A percentile compares a stretch with the other conserved stretches of the same genome.
Conservation (phyloP, 2,888 invertebrate genomes). For the Leucania comma region DNA sequence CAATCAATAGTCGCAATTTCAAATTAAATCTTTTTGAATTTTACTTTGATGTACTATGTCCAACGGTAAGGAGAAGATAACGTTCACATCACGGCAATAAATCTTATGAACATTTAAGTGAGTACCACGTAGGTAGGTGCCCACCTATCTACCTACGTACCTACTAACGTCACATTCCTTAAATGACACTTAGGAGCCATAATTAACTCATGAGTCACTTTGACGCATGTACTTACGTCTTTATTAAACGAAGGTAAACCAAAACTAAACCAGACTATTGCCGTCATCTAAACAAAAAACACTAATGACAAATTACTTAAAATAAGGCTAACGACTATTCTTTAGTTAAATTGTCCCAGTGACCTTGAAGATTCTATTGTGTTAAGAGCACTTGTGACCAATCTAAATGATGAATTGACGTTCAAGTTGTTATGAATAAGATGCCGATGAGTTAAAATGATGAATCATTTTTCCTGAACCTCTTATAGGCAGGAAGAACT, state of each 20-base stretch:
- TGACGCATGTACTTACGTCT: slow-evolving; percentile 28
- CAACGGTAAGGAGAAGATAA: background rate
- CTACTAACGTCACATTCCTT: slow-evolving; percentile 24
- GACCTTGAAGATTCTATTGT: slow-evolving; percentile 10
- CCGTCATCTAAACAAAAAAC: slow-evolving; percentile 12
- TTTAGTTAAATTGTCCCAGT: slow-evolving; percentile 10
- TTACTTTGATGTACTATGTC: background rate
- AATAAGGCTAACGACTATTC: background rate
- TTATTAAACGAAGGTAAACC: slow-evolving; percentile 19
- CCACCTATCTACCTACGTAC: background rate
- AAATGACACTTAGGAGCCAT: slow-evolving; percentile 20
- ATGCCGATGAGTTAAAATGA: background rate
- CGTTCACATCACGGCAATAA: background rate
- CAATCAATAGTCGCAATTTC: background rate
- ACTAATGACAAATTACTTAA: background rate
- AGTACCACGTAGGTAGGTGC: background rate
- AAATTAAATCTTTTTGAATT: background rate
- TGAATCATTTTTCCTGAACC: slow-evolving; percentile 37
- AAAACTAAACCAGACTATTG: background rate
- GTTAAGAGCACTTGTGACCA: slow-evolving; percentile 35
- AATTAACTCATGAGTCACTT: slow-evolving; percentile 44
- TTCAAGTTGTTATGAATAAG: slow-evolving; percentile 18
- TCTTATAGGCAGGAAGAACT: slow-evolving; percentile 17
- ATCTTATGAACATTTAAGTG: slow-evolving; percentile 2
- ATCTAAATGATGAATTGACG: slow-evolving; percentile 10